Evolutionary conservation across 2,797 vertebrate species (phyloP).

Genomic region (Phrynocephalus guinanensis): DNA sequence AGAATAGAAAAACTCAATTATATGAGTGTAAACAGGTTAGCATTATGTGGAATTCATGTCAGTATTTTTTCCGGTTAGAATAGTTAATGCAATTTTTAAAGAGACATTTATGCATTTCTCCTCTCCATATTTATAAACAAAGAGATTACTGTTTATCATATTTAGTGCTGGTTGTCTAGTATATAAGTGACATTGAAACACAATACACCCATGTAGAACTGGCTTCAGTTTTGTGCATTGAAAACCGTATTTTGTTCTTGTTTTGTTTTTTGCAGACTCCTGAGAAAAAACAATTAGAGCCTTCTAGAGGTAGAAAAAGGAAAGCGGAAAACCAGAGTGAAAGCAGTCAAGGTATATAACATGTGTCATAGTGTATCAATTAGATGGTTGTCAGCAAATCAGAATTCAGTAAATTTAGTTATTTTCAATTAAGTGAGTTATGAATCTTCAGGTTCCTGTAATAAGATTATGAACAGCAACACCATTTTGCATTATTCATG

Average conservation of each 20-base stretch:
- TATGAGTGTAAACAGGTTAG: background rate
- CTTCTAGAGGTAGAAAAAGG: slow-evolving; percentile 94
- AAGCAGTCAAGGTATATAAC: slow-evolving; percentile 93
- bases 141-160: background rate
- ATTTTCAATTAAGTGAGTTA: background rate
- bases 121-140: background rate
- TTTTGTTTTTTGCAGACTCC: slow-evolving; percentile 84
- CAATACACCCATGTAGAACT: slow-evolving; percentile 37
- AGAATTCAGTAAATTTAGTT: background rate
- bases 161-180: background rate
- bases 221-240: slow-evolving; percentile 2
- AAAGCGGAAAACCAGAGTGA: slow-evolving; percentile 97
- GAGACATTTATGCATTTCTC: background rate
- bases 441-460: slow-evolving; percentile 3
- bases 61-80: background rate
- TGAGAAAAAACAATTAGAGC: slow-evolving; percentile 96
- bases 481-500: too few species aligned
- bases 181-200: slow-evolving; percentile 27
- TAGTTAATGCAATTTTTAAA: background rate
- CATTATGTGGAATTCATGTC: background rate
- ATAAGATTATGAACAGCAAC: background rate
- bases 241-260: background rate
- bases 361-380: background rate
- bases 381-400: slow-evolving; percentile 25
- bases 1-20: background rate